Evolutionary conservation across 2,113 vertebrate species (phyloP).

Genomic region (Ceyx cyanopectus): DNA sequence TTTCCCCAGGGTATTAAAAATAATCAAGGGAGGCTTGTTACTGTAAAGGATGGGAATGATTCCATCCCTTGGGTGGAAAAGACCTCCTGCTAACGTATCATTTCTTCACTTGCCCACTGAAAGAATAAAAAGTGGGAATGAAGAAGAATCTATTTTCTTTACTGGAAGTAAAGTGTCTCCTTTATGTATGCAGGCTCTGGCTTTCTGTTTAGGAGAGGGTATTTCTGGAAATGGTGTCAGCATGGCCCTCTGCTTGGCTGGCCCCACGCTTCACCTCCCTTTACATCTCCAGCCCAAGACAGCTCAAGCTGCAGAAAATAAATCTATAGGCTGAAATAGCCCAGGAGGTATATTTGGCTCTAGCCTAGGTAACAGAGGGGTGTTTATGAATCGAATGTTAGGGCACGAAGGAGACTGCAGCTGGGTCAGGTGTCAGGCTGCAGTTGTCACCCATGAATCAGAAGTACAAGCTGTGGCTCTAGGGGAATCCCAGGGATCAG

Average conservation of each 20-base stretch:
- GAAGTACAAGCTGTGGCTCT: background rate
- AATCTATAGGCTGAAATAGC: background rate
- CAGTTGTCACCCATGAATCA: conserved; percentile 53
- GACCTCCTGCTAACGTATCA: background rate
- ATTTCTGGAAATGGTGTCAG: background rate
- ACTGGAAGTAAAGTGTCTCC: background rate
- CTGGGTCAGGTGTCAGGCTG: rapidly evolving
- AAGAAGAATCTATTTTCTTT: background rate
- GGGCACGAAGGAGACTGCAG: background rate
- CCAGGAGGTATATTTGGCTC: background rate
- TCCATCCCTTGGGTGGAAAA: background rate
- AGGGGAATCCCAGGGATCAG: conserved; percentile 40
- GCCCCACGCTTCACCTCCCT: background rate
- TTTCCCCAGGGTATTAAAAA: background rate
- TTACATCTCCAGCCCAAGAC: background rate
- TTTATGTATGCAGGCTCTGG: background rate
- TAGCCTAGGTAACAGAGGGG: background rate
- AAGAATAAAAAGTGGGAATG: background rate
- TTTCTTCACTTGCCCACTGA: background rate
- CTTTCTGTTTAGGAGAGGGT: background rate
- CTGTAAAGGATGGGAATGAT: background rate
- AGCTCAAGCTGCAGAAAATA: background rate
- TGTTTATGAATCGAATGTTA: background rate
- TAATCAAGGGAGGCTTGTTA: background rate
- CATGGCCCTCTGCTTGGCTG: background rate